phyloP scores from a whole-genome alignment of 2,888 invertebrate genomes.

The Listrodromus nycthemerus region DNA sequence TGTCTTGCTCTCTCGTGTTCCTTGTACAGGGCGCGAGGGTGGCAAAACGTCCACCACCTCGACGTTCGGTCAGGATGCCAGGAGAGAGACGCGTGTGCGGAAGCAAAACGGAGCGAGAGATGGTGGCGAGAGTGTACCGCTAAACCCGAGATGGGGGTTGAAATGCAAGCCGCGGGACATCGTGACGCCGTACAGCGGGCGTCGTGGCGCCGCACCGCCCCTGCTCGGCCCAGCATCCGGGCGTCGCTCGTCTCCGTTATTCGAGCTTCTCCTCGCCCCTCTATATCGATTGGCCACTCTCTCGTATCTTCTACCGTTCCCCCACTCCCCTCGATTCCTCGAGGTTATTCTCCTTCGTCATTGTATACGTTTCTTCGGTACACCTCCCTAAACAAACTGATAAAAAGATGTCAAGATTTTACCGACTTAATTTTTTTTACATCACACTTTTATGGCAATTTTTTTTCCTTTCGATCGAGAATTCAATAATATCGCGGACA shows the following conservation, averaged over 20 bases:
- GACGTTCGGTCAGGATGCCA: conserved; percentile 32
- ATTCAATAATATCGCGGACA: too few relatives aligned
- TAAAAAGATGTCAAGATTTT: too few relatives aligned
- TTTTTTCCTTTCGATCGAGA: too few relatives aligned
- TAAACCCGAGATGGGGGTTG: conserved; percentile 12
- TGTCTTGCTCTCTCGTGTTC: conserved; percentile 12
- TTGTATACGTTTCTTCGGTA: neutral
- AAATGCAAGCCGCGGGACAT: conserved; percentile 53
- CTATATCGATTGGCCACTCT: conserved; percentile 59
- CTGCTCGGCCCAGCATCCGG: conserved; percentile 64
- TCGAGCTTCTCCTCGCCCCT: conserved; percentile 38
- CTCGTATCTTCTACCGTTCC: conserved; percentile 35
- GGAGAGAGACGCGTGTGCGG: conserved; percentile 1
- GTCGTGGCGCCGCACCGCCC: conserved; percentile 71
- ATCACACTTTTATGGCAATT: too few relatives aligned
- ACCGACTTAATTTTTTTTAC: too few relatives aligned
- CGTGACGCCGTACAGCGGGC: conserved; percentile 63
- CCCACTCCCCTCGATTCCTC: neutral
- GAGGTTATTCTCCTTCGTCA: conserved; percentile 9
- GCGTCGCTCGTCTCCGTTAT: conserved; percentile 69
- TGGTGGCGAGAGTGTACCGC: conserved; percentile 6
- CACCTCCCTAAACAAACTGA: neutral
- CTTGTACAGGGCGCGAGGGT: conserved; percentile 19
- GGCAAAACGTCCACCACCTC: conserved; percentile 39
- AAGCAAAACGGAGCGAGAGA: neutral